Base-by-base conservation (phyloP, 2,797 vertebrate genomes). In the Smutsia temminckii region DNA sequence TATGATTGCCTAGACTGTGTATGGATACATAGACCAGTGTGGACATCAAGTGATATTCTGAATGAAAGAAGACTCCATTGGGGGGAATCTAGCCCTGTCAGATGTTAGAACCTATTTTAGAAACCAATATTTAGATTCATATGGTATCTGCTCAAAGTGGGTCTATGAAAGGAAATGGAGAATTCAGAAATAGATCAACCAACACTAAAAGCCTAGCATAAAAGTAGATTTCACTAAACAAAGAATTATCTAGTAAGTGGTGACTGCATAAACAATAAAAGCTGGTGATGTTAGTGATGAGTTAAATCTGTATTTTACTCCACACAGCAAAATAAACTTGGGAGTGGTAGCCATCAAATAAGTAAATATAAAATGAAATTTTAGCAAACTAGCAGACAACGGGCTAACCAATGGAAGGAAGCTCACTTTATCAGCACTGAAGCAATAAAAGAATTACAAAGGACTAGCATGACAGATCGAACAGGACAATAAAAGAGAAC, bases 161-260 rank as follows among this genome's bases (percentile, higher is more conserved):
- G 53, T 89, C 74, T 88, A 46, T 32, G 32, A 89, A 87, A 87
- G 40, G 66, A 93, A 95, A 89, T 77, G 37, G 64, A 90, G 49
- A 93, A 85, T 92, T 92, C 69, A 85, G 83, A 95, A 85, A 92
- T 29, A 84, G 34, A 89, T 8, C 40, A 85, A 80, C 37, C 25
- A 17, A 85, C 89, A 91, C 51, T 17, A 95, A 91, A 95, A 83
- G 42, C 25, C 2, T 87, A 68, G 42, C 32, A 66, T 80, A 84
- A 83, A 80, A 80, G 78, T 83, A 83, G 42, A 72, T 88, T 77
- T 93, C 66, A 68, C 32, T 93, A 88, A 85, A 68, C 49, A 66
- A 78, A 93, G 55, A 94, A 64, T 64, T 95, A 71, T 66, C 96
- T 95, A 92, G 69, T 93, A 75, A 85, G 49, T 46, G 72, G 11